These are phyloP conservation scores for Theocolax elegans DNA, from an alignment of 1,140 invertebrate genomes.

Conservation along the genomic window DNA sequence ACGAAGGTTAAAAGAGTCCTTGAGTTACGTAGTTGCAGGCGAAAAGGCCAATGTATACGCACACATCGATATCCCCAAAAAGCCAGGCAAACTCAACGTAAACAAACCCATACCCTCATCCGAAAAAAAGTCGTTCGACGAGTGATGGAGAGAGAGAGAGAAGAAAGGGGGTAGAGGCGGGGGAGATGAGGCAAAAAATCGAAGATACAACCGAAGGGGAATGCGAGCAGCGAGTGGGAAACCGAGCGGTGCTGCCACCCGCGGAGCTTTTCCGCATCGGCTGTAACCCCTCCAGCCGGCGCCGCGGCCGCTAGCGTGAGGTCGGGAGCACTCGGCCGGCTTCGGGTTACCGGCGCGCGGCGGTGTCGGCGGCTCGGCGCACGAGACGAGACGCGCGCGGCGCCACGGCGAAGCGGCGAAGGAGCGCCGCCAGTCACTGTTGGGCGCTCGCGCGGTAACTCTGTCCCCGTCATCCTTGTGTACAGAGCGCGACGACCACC, in stretches of 20 bases:
- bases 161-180: too few species aligned
- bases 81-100: too few species aligned
- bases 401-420: slow-evolving; percentile 4
- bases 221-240: neutral
- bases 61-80: too few species aligned
- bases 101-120: too few species aligned
- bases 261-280: neutral
- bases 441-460: slow-evolving; percentile 59
- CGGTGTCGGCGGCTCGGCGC: neutral
- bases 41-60: too few species aligned
- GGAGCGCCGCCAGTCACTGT: slow-evolving; percentile 59
- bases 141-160: too few species aligned
- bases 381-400: neutral
- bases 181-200: too few species aligned
- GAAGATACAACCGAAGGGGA: too few species aligned
- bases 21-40: too few species aligned
- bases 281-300: too few species aligned
- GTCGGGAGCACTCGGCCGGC: slow-evolving; percentile 45
- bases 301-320: slow-evolving; percentile 9
- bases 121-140: too few species aligned
- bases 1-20: too few species aligned
- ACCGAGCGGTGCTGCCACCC: slow-evolving; percentile 29
- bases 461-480: slow-evolving; percentile 38
- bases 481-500: neutral
- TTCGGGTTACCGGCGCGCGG: slow-evolving; percentile 41